Evolutionary conservation across 2,113 vertebrate genomes (phyloP).

Genomic region (Cyphomyrus plagiostoma): DNA sequence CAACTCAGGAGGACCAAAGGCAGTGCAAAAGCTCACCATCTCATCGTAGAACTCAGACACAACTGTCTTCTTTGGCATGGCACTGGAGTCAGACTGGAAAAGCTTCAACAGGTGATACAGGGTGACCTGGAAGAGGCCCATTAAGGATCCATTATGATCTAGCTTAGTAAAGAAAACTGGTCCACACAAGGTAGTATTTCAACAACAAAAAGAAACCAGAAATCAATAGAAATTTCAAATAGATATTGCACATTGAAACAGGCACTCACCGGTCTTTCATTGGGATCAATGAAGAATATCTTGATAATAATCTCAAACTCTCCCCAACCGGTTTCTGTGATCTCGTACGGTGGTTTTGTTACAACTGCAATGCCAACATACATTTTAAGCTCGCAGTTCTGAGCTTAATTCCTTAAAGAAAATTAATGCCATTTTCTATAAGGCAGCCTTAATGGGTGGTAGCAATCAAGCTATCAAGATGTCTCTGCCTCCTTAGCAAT

Average conservation of each 20-base stretch:
- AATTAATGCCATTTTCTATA: neutral
- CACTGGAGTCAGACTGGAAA: slow-evolving; percentile 95
- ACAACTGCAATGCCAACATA: slow-evolving; percentile 70
- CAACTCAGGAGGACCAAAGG: neutral
- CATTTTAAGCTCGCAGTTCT: neutral
- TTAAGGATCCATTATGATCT: neutral
- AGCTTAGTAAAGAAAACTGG: neutral
- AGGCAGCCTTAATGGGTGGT: neutral
- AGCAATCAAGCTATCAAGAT: neutral
- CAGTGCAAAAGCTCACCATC: slow-evolving; percentile 68
- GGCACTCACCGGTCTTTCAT: slow-evolving; percentile 89
- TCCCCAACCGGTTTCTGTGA: slow-evolving; percentile 97
- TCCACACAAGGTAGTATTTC: neutral
- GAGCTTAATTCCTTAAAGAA: neutral
- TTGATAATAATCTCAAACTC: slow-evolving; percentile 99
- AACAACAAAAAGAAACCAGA: neutral
- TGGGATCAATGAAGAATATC: slow-evolving; percentile 98
- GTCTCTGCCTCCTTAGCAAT: neutral
- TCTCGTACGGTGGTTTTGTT: slow-evolving; percentile 96
- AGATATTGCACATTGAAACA: neutral
- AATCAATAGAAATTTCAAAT: neutral
- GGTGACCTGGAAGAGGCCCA: slow-evolving; percentile 69
- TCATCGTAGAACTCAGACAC: slow-evolving; percentile 99
- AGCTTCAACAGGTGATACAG: slow-evolving; percentile 94
- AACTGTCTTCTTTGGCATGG: slow-evolving; percentile 94